Evolutionary conservation across 2,888 invertebrate genomes (phyloP).

Genomic region (Xestoiulus laeticollis): DNA sequence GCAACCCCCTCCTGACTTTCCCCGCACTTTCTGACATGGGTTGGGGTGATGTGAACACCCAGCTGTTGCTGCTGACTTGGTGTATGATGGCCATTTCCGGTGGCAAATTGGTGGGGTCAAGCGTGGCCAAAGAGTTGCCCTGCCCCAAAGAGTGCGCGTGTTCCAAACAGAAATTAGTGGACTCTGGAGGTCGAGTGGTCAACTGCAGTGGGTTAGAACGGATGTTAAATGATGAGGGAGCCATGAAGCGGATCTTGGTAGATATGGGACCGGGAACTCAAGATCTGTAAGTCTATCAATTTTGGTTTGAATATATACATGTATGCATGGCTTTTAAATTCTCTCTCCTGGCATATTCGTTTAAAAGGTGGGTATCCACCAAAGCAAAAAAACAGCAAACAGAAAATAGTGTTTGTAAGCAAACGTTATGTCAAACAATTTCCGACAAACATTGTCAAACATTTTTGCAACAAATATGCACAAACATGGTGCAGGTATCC

Average conservation of each 20-base stretch:
- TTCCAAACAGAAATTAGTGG: neutral
- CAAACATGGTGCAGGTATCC: too few relatives aligned
- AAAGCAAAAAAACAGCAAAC: too few relatives aligned
- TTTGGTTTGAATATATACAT: neutral
- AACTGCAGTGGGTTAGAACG: neutral
- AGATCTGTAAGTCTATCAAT: neutral
- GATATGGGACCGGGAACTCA: neutral
- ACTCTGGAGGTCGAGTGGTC: slow-evolving; percentile 10
- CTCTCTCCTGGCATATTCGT: too few relatives aligned
- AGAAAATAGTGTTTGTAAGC: too few relatives aligned
- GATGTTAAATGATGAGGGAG: neutral
- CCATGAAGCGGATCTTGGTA: neutral
- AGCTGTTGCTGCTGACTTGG: neutral
- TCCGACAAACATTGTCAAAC: too few relatives aligned
- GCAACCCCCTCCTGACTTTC: too few relatives aligned
- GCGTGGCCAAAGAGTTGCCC: neutral
- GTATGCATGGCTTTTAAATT: too few relatives aligned
- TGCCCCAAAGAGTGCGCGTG: neutral
- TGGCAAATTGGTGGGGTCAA: neutral
- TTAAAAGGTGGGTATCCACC: too few relatives aligned
- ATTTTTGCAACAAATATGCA: too few relatives aligned
- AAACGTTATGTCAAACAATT: too few relatives aligned
- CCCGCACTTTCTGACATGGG: too few relatives aligned
- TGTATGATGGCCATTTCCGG: neutral
- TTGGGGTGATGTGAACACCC: too few relatives aligned